Conservation (phyloP, 1,140 invertebrate genomes). For the Streblospio benedicti region DNA sequence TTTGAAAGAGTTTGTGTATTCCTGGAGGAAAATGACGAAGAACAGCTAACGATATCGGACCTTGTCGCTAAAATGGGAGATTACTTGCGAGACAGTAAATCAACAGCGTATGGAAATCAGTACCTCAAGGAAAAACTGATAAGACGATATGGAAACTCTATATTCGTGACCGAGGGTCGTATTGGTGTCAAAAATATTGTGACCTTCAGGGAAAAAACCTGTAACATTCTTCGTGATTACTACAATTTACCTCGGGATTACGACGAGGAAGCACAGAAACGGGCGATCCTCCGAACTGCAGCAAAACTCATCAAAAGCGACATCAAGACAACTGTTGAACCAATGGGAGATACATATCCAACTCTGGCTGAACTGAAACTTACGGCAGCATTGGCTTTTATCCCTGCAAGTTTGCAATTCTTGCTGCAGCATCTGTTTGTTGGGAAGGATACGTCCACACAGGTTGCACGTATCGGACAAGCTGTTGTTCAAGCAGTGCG, state of each 20-base stretch:
- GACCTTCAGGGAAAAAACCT: slow-evolving; percentile 8
- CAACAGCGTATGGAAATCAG: neutral
- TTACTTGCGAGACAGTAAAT: neutral
- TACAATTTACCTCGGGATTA: neutral
- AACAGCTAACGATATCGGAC: neutral
- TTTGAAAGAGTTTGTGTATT: too few species aligned
- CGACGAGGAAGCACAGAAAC: neutral
- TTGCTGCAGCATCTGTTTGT: neutral
- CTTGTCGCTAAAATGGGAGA: neutral
- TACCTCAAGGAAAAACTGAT: slow-evolving; percentile 21
- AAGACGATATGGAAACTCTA: slow-evolving; percentile 15
- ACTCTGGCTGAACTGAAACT: neutral
- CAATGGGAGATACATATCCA: neutral
- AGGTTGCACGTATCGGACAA: neutral
- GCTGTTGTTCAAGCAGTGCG: neutral
- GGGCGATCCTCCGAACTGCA: slow-evolving; percentile 1
- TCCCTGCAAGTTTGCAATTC: neutral
- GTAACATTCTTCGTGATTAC: slow-evolving; percentile 11
- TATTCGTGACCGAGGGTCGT: slow-evolving; percentile 12
- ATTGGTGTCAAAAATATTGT: slow-evolving; percentile 18
- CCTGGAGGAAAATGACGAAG: neutral
- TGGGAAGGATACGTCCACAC: neutral
- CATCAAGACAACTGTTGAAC: neutral
- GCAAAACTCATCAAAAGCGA: neutral
- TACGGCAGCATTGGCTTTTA: neutral